Base-by-base conservation (phyloP, 2,888 invertebrate genomes). In the Andrena chrysosceles region DNA sequence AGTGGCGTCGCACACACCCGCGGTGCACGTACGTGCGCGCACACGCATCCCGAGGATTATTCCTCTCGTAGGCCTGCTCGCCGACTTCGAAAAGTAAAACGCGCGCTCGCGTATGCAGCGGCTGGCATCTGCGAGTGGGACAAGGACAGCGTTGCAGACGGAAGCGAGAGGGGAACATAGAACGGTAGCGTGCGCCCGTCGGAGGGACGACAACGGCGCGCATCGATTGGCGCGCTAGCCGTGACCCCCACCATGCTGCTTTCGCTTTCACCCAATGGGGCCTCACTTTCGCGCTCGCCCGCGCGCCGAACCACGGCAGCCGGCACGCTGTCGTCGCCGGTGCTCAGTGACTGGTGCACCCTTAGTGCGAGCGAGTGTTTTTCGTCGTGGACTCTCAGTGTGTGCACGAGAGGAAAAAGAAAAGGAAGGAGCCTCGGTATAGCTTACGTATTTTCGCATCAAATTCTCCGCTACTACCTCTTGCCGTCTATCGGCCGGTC, bases 221-320 rank as follows among this genome's bases (percentile, higher is more conserved):
- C 93, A 93, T 94, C 93, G 94, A 93, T 93, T 94, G 93, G 93
- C 91, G 92, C 92, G 87, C 91, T 93, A 93, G 93, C 93, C 93
- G 90, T 93, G 93, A 93, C 93, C 93, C 93, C 94, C 94, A 94
- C 93, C 93, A 93, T 88, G 77, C 83, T 83, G 93, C 93, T 94
- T 94, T 94, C 94, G 91, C 94, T 94, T 94, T 94, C 94, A 94
- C 93, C 93, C 94, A 93, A 93, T 94, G 91, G 93, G 93, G 89
- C 91, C 92, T 93, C 93, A 93, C 94, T 93, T 94, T 94, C 93
- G 93, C 93, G 93, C 90, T 93, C 93, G 93, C 89, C 90, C 90
- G 92, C 90, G 89, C 89, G 89, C 90, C 89, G 91, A 88, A 90
- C 90, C 90, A 85, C 91, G 90, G 89, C 87, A 83, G 86, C 89